Evolutionary conservation across 1,140 invertebrate genomes (phyloP).

Genomic region (Conopomorpha cramerella): DNA sequence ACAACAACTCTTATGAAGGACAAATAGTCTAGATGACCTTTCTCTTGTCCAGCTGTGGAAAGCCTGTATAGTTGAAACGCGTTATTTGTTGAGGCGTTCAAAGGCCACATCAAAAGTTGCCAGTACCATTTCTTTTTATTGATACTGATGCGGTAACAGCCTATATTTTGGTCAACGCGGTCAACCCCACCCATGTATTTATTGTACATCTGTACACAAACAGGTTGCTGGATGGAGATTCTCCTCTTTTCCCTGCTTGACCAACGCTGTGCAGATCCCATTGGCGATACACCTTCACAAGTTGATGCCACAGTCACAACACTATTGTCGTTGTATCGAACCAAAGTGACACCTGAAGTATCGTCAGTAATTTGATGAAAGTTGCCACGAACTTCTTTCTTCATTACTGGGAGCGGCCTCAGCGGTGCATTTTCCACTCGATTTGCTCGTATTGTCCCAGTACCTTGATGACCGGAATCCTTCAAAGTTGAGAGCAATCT

Average conservation of each 20-base stretch:
- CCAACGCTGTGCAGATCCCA: slow-evolving; percentile 16
- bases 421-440: slow-evolving; percentile 6
- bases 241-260: slow-evolving; percentile 13
- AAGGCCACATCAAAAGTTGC: slow-evolving; percentile 20
- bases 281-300: slow-evolving; percentile 13
- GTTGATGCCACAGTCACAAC: slow-evolving; percentile 20
- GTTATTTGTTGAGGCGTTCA: slow-evolving; percentile 25
- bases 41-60: slow-evolving; percentile 6
- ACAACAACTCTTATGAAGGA: slow-evolving; percentile 8
- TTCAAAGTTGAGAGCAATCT: slow-evolving; percentile 5
- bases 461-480: slow-evolving; percentile 8
- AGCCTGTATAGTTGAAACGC: slow-evolving; percentile 22
- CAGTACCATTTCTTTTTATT: slow-evolving; percentile 35
- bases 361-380: slow-evolving; percentile 8
- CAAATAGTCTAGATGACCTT: slow-evolving; percentile 5
- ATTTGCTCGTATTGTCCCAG: slow-evolving; percentile 8
- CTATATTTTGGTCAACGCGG: slow-evolving; percentile 31
- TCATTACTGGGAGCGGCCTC: slow-evolving; percentile 7
- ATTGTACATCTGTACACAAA: slow-evolving; percentile 20
- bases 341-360: slow-evolving; percentile 12
- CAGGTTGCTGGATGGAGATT: slow-evolving; percentile 15
- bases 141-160: slow-evolving; percentile 22
- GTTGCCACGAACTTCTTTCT: slow-evolving; percentile 7
- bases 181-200: slow-evolving; percentile 29
- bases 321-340: slow-evolving; percentile 21